Base-by-base conservation (phyloP, 2,113 vertebrate genomes). In the Cricetomys ansorgei region DNA sequence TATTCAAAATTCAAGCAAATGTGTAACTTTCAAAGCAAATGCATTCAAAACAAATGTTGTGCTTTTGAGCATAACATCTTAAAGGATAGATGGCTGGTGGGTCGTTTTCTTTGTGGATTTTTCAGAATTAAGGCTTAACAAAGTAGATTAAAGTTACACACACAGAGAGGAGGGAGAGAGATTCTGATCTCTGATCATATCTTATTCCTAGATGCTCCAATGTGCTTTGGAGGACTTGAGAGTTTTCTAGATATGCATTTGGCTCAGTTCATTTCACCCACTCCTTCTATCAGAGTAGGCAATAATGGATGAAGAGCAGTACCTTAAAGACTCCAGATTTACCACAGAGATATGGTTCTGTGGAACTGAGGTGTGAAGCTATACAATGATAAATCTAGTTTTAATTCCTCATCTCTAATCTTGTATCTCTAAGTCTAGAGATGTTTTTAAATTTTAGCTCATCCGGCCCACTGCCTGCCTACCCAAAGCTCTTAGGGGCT, bases 1-100 rank as follows among this genome's bases (percentile, higher is more conserved):
- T 77, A 64, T 65, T 93, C 90, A 94, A 86, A 88, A 92, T 93
- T 45, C 9, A 77, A 89, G 27, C 29, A 91, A 84, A 91, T 37
- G 64, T 37, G 0, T 65, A 62, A 79, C 25, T 70, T 85, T 94
- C 37, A 76, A 94, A 89, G 73, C 25, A 87, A 89, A 81, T 10
- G 27, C 17, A 3, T 43, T 88, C 43, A 85, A 89, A 55, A 75
- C 50, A 53, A 37, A 91, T 90, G 31, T 55, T 93, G 13, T 92
- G 15, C 31, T 95, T 85, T 62, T 92, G 50, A 86, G 77, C n/a
- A 34, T 29, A 81, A 31, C 8, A 17, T 79, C 40, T 83, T 69
- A 86, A 23, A 43, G 29, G 43, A 43, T 59, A 45, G 62, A 75
- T 29, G 55, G 23, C 7, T 34, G 3, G 67, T 57, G 43, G 40